Percentiles rank a stretch among this genome's conserved stretches.
Conservation (phyloP, 64 coral and sea anemone genomes). For the Montipora foliosa region DNA sequence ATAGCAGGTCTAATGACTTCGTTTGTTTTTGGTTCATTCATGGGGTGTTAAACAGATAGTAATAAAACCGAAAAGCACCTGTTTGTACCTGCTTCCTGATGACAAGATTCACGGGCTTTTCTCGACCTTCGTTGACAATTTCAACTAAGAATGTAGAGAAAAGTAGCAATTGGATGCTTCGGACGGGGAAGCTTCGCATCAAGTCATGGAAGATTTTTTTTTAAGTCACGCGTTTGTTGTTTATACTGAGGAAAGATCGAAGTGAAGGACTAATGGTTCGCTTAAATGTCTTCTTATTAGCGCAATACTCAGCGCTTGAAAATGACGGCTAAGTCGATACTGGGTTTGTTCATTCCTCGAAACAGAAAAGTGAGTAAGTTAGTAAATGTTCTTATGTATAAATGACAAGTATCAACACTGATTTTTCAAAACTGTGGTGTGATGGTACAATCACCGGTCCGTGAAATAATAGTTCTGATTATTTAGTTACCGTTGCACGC, state of each 20-base stretch:
- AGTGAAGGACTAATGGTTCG: background rate
- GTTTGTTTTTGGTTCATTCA: background rate
- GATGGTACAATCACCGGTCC: background rate
- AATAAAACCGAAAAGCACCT: slow-evolving; percentile 1
- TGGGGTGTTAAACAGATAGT: background rate
- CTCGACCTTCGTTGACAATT: too few species aligned
- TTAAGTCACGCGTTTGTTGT: background rate
- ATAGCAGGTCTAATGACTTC: background rate
- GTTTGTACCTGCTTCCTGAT: background rate
- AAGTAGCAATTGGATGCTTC: background rate
- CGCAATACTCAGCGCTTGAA: background rate
- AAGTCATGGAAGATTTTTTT: background rate
- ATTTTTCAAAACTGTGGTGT: background rate
- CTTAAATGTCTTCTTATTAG: background rate
- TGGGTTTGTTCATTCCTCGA: background rate
- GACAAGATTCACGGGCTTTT: too few species aligned
- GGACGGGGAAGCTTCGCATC: background rate
- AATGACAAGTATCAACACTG: background rate
- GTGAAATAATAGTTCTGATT: background rate
- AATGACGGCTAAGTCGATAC: background rate
- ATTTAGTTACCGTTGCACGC: background rate
- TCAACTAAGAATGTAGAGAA: background rate
- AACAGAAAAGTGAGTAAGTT: slow-evolving; percentile 17
- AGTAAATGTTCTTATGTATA: background rate
- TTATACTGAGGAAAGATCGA: background rate